These are phyloP conservation scores for Dryas iulia DNA, from an alignment of 1,140 invertebrate species.

Conservation along the genomic window DNA sequence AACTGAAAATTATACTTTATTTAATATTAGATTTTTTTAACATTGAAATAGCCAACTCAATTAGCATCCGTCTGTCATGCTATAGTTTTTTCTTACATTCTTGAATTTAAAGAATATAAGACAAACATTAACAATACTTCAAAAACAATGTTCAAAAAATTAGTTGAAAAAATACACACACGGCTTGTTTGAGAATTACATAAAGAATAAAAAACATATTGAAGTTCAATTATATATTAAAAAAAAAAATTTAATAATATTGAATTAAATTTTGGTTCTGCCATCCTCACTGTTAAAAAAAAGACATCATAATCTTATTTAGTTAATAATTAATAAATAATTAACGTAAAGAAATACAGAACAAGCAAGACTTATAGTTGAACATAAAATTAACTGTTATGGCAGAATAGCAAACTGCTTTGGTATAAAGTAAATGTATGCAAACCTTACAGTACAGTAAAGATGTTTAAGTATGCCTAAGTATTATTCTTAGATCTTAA, in stretches of 20 bases:
- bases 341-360: not conserved
- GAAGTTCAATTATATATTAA: not conserved
- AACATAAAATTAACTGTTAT: constrained; percentile 16
- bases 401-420: constrained; percentile 2
- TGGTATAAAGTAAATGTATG: not conserved
- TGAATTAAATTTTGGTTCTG: not conserved
- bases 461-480: not conserved
- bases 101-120: not conserved
- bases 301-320: not conserved
- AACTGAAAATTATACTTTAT: not conserved
- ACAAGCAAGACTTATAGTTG: constrained; percentile 15
- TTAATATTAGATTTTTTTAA: not conserved
- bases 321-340: not conserved
- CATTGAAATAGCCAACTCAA: not conserved
- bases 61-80: not conserved
- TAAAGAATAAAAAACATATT: not conserved
- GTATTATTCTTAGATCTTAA: not conserved
- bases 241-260: not conserved
- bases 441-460: not conserved
- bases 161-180: not conserved
- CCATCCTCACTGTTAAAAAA: no score
- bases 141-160: not conserved
- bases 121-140: no score
- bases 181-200: not conserved
- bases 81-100: not conserved